Base-by-base conservation (phyloP, 2,888 invertebrate species). In the Hypercompe scribonia region DNA sequence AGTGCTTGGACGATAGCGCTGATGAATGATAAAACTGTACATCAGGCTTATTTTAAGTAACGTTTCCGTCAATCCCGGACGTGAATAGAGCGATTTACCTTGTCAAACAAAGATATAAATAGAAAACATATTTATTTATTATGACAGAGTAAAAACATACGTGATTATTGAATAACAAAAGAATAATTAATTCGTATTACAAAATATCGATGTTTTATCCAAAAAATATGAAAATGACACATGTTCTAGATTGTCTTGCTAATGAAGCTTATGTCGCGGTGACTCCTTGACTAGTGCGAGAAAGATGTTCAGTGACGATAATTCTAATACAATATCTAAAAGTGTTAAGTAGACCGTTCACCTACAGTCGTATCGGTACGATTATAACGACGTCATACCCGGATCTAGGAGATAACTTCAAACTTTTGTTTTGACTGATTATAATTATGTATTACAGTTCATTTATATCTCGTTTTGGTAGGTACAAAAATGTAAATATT, bases 311-410 rank as follows among this genome's bases (percentile, higher is more conserved):
- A 28, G 42, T 28, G 42, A 21, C 42, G 42, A 39, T 36, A 39
- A 65, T 28, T 42, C 28, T 42, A 18, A 1, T 50, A 10, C 8
- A 24, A 7, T 24, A 50, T 18, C 24, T 50, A 67, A 3, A 34
- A 13, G 36, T 33, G 13, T 31, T 50, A 71, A 54, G 31, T 71
- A 61, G 65, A 66, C 39, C 71, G 66, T 71, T 71, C 71, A 71
- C 71, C 71, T 66, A 58, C 13, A n/a, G 24, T 36, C 54, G 33
- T 65, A 66, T 58, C 65, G 28, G 31, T 50, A n/a, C 34, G 50
- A 34, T 58, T 68, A 58, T 58, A 58, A 39, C n/a, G 36, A 28
- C 28, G 58, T 28, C 61, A 10, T n/a, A 46, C n/a, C 68, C 54
- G 33, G 54, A 68, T 68, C 46, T 33, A 66, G 31, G 1, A 68